A percentile compares a stretch with the other conserved stretches of the same genome.
Evolutionary conservation across 2,113 vertebrate genomes (phyloP).

Genomic region (Tricholaema leucomelas): DNA sequence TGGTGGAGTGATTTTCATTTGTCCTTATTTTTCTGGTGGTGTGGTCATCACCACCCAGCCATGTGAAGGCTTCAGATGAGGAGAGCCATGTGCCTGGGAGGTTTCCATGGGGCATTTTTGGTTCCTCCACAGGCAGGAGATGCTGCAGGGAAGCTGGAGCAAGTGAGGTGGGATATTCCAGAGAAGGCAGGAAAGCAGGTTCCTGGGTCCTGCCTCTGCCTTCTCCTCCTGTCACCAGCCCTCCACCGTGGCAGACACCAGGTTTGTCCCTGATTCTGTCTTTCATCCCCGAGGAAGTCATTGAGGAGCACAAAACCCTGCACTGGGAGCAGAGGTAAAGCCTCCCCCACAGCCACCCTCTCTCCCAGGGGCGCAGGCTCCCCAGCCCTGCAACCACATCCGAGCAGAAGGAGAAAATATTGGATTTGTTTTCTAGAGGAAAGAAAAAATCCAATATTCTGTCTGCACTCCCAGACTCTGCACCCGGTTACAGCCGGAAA

Average conservation of each 20-base stretch:
- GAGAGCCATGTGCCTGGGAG: accelerated
- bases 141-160: background rate
- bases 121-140: accelerated
- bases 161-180: background rate
- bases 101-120: background rate
- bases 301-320: accelerated
- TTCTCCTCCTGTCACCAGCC: background rate
- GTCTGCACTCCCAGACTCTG: constrained; percentile 44
- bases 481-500: constrained; percentile 23
- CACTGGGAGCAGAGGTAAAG: background rate
- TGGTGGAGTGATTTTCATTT: background rate
- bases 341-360: too few species aligned
- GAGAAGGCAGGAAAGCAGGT: background rate
- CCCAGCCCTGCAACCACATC: background rate
- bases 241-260: accelerated
- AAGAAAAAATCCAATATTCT: constrained; percentile 61
- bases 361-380: background rate
- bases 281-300: accelerated
- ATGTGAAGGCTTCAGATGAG: accelerated
- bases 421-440: constrained; percentile 54
- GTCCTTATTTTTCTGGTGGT: accelerated
- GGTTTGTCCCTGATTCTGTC: background rate
- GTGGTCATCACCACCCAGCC: accelerated
- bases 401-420: constrained; percentile 53
- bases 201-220: background rate